Conservation (phyloP, 2,797 vertebrate genomes). For the Trachops cirrhosus region DNA sequence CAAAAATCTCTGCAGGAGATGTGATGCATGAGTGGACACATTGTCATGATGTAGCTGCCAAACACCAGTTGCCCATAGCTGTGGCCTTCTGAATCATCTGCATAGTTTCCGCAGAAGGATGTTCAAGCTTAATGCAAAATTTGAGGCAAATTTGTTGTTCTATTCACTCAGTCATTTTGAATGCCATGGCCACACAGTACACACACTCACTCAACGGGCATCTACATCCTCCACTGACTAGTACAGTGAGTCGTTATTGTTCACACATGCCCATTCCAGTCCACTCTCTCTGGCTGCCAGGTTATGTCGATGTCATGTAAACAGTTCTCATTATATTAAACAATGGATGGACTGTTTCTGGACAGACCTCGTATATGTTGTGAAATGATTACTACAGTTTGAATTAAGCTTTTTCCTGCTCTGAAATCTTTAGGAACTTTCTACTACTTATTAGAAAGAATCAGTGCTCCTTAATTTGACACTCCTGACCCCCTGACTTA, state of each 20-base stretch:
- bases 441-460: neutral
- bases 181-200: neutral
- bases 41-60: neutral
- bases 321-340: neutral
- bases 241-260: neutral
- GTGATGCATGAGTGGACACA: neutral
- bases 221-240: neutral
- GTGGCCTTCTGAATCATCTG: neutral
- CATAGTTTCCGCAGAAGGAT: neutral
- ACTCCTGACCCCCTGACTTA: neutral
- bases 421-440: neutral
- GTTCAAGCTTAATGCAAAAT: neutral
- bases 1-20: too few relatives aligned
- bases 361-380: neutral
- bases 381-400: neutral
- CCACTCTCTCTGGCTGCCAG: neutral
- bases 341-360: neutral
- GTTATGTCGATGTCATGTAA: neutral
- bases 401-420: neutral
- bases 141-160: neutral
- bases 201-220: neutral
- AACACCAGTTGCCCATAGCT: neutral
- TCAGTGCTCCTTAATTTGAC: neutral
- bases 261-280: neutral
- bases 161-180: neutral